phyloP scores from a whole-genome alignment of 2,797 vertebrate species.

The Atherinosoma microstoma region DNA sequence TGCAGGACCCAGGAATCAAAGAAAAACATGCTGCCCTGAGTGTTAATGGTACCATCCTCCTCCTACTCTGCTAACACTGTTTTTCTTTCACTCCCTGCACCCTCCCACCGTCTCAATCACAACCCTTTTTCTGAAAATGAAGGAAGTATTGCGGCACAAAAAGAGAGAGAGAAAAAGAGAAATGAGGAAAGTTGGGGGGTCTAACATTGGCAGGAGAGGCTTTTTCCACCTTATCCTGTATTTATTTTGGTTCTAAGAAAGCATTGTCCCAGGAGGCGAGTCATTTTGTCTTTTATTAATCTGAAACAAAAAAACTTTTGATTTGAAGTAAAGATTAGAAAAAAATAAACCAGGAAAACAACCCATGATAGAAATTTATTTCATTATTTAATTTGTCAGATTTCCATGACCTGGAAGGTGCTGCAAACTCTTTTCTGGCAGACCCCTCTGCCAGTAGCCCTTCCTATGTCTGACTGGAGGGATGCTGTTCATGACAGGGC shows the following conservation, averaged over 20 bases:
- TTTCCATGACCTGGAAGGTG: too few species aligned
- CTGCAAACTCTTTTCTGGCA: too few species aligned
- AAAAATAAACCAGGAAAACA: too few species aligned
- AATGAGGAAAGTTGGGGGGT: slow-evolving; percentile 70
- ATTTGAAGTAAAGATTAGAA: too few species aligned
- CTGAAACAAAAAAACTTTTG: too few species aligned
- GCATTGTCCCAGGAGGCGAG: slow-evolving; percentile 72
- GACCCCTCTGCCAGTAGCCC: too few species aligned
- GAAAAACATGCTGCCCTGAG: slow-evolving; percentile 56
- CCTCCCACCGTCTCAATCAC: slow-evolving; percentile 34
- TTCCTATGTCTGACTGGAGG: too few species aligned
- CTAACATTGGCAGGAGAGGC: slow-evolving; percentile 74
- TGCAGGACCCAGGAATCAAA: slow-evolving; percentile 50
- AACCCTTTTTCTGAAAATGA: slow-evolving; percentile 27
- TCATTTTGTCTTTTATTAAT: too few species aligned
- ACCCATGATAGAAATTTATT: too few species aligned
- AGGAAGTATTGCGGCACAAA: slow-evolving; percentile 51
- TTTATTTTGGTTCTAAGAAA: slow-evolving; percentile 86
- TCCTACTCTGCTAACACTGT: slow-evolving; percentile 63
- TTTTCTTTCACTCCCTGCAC: slow-evolving; percentile 69
- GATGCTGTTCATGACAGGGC: too few species aligned
- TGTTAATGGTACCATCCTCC: slow-evolving; percentile 70
- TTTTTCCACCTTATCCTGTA: slow-evolving; percentile 82
- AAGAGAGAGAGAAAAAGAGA: slow-evolving; percentile 28
- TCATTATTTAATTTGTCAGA: too few species aligned